Base-by-base conservation (phyloP, 2,888 invertebrate genomes). In the Scaptomyza tumidula region DNA sequence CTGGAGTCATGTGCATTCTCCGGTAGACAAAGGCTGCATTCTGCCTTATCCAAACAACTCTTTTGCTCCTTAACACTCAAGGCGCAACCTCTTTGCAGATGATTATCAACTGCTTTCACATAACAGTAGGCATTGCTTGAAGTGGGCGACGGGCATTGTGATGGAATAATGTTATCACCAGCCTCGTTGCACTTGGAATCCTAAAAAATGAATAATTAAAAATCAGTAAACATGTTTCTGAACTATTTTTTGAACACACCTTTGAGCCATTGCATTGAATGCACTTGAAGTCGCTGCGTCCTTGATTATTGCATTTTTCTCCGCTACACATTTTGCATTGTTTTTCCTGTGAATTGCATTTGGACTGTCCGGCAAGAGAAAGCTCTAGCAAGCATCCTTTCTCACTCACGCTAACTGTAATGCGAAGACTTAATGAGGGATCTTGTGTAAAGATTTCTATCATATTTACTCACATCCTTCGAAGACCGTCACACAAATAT, bases 121-220 rank as follows among this genome's bases (percentile, higher is more conserved):
- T 80, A 92, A 61, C 91, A 92, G 45, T 90, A 91, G n/a, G 91
- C 88, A 45, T 91, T 91, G 3, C 57, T 64, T 0, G 89, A 73
- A 3, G 89, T 86, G 35, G 91, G 86, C 2, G 86, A 69, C 3
- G 78, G 67, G 54, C 91, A 92, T 33, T 84, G 89, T 0, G 56
- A 39, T 4, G 89, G 63, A 2, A 43, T 54, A 6, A 91, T 46
- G 2, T 11, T 54, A 16, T 44, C 37, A 0, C 71, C 53, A 0
- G 70, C 80, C 5, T 33, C 46, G 2, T 78, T 71, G 50, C 91
- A 91, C 6, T 81, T 70, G 11, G 65, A 29, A 16, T 89, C 56
- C 91, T 91, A 29, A 7, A 54, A 16, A 6, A 50, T 19, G 19
- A 29, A 10, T 10, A 7, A 0, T 10, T 0, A 2, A 16, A 14